phyloP scores from a whole-genome alignment of 2,888 invertebrate species.

The Phyllotreta cruciferae region DNA sequence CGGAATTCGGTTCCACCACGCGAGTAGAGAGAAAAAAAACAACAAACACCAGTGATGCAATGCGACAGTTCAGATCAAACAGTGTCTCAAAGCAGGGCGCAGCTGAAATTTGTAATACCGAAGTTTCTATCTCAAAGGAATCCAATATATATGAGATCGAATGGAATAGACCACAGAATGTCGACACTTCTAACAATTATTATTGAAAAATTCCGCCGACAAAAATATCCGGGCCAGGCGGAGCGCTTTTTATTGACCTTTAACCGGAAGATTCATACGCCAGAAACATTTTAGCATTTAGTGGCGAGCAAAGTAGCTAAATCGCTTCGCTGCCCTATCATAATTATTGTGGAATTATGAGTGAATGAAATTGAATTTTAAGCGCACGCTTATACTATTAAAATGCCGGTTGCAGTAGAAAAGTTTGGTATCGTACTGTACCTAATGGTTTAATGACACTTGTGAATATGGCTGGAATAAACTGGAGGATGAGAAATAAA shows the following conservation, averaged over 20 bases:
- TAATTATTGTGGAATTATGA: no score
- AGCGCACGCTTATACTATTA: no score
- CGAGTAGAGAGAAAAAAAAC: conserved; percentile 18
- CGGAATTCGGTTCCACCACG: conserved; percentile 10
- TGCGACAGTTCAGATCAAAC: conserved; percentile 36
- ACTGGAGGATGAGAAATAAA: conserved; percentile 45
- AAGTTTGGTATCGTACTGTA: conserved; percentile 39
- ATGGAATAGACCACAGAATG: conserved; percentile 31
- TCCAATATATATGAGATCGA: conserved; percentile 38
- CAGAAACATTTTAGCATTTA: no score
- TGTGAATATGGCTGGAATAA: conserved; percentile 44
- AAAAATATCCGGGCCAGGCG: conserved; percentile 24
- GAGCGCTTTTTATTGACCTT: conserved; percentile 6
- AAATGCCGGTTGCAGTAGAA: not conserved
- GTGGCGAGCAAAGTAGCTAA: no score
- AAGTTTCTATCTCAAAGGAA: conserved; percentile 39
- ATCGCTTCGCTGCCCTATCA: no score
- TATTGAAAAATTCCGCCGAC: conserved; percentile 34
- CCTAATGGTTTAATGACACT: conserved; percentile 43
- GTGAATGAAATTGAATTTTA: no score
- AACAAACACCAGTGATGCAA: conserved; percentile 31
- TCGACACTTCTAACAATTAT: conserved; percentile 37
- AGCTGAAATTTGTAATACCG: conserved; percentile 34
- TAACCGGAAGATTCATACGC: conserved; percentile 1
- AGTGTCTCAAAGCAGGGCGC: conserved; percentile 25